Conservation (phyloP, 2,888 invertebrate genomes). For the Leptinotarsa rubiginosa region DNA sequence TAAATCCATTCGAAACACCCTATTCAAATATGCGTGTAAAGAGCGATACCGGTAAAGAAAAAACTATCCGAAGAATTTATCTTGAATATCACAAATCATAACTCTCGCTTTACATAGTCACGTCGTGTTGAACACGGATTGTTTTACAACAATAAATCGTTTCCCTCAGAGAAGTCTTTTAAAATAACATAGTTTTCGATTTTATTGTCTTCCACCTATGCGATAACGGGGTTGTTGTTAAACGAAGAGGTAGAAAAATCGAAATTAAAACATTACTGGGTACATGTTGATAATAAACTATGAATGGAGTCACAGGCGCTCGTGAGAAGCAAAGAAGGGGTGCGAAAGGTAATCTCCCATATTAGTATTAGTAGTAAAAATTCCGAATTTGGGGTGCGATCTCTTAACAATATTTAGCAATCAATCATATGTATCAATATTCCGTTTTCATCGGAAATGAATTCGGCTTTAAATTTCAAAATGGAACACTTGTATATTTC, state of each 20-base stretch:
- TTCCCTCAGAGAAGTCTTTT: constrained; percentile 18
- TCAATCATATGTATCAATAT: no score
- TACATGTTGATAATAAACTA: constrained; percentile 4
- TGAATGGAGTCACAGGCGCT: constrained; percentile 3
- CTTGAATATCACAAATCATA: constrained; percentile 21
- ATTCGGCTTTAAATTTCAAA: no score
- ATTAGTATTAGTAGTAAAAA: no score
- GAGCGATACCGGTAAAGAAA: constrained; percentile 14
- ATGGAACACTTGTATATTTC: no score
- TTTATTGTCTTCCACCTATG: constrained; percentile 18
- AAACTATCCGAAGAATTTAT: constrained; percentile 17
- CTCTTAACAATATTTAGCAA: no score
- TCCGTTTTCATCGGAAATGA: no score
- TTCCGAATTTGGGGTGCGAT: no score
- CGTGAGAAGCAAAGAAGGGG: background rate
- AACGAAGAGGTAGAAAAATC: constrained; percentile 14
- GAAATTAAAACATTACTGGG: constrained; percentile 15
- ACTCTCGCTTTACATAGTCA: constrained; percentile 18
- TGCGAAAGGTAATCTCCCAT: background rate
- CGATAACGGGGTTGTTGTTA: constrained; percentile 15
- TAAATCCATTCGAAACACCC: constrained; percentile 8
- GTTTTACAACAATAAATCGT: constrained; percentile 29
- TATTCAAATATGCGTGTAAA: constrained; percentile 10
- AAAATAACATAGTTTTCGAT: constrained; percentile 19
- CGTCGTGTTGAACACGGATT: constrained; percentile 21